Evolutionary conservation across 2,113 vertebrate species (phyloP).

Genomic region (Diadophis punctatus): DNA sequence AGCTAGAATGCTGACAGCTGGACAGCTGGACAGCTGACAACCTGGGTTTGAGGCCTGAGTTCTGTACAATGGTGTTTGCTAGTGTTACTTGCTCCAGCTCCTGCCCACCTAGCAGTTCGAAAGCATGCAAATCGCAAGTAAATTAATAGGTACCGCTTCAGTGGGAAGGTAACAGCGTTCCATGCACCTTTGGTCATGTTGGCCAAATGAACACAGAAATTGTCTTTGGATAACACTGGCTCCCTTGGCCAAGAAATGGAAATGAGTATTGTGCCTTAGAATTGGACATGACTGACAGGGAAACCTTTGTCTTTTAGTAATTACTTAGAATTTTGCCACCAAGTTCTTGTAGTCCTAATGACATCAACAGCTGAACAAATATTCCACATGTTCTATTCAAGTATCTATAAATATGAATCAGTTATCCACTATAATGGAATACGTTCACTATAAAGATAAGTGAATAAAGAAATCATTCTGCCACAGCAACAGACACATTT

Average conservation of each 20-base stretch:
- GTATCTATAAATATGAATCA: neutral
- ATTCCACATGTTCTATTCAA: neutral
- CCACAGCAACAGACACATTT: neutral
- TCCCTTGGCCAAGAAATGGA: neutral
- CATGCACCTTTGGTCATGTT: neutral
- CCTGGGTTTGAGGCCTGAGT: too few species aligned
- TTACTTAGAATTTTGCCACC: neutral
- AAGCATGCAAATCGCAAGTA: neutral
- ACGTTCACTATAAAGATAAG: neutral
- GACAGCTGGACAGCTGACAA: too few species aligned
- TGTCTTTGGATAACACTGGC: neutral
- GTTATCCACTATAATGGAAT: neutral
- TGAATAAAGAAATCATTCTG: neutral
- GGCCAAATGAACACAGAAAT: neutral
- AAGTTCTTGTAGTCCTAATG: neutral
- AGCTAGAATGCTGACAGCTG: too few species aligned
- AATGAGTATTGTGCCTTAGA: neutral
- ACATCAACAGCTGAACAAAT: neutral
- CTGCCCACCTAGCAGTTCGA: neutral
- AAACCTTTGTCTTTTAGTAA: neutral
- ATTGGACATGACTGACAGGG: neutral
- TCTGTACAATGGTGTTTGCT: too few species aligned
- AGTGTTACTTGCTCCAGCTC: neutral
- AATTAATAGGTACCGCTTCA: neutral
- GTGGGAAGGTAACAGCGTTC: neutral